Conservation (phyloP, 2,797 vertebrate species). For the Chrysocyon brachyurus region DNA sequence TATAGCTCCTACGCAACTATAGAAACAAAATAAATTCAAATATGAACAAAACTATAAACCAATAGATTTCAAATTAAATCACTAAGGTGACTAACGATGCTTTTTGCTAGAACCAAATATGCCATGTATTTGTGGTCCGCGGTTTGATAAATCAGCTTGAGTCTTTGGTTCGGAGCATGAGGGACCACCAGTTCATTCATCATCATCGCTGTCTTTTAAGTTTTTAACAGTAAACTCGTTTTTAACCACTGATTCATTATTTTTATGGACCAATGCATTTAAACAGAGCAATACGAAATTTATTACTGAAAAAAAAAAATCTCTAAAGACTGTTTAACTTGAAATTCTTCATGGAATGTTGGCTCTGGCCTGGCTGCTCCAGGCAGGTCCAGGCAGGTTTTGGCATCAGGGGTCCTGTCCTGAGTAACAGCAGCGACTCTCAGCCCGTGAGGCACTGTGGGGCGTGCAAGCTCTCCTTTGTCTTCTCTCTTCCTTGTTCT, state of each 20-base stretch:
- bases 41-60: constrained; percentile 55
- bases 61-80: constrained; percentile 25
- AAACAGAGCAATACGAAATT: not conserved
- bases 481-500: not conserved
- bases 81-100: not conserved
- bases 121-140: rapidly evolving
- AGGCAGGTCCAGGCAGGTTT: rapidly evolving
- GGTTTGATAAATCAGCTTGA: not conserved
- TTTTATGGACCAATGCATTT: not conserved
- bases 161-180: not conserved
- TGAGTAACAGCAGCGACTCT: rapidly evolving
- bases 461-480: rapidly evolving
- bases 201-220: not conserved
- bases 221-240: not conserved
- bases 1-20: not conserved
- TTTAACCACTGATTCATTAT: not conserved
- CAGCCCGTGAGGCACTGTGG: rapidly evolving
- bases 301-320: not conserved
- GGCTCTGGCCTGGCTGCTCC: not conserved
- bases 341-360: not conserved
- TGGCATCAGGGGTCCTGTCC: not conserved
- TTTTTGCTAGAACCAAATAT: rapidly evolving
- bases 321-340: not conserved
- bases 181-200: not conserved
- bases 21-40: constrained; percentile 72